Evolutionary conservation across 2,113 vertebrate genomes (phyloP).

Genomic region (Todiramphus chloris): DNA sequence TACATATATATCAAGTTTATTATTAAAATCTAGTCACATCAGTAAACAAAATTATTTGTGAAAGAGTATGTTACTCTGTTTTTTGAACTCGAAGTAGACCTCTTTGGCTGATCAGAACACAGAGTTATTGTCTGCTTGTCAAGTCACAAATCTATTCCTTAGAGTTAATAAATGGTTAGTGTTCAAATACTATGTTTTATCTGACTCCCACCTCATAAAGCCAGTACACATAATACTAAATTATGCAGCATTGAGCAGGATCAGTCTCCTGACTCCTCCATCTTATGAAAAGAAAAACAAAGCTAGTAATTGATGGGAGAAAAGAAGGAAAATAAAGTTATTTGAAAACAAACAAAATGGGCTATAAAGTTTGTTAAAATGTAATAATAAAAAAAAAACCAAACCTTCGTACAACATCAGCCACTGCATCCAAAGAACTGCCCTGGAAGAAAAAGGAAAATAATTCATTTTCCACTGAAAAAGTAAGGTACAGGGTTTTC

Average conservation of each 20-base stretch:
- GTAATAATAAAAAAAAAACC: constrained; percentile 60
- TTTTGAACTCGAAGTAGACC: constrained; percentile 64
- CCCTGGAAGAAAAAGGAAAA: constrained; percentile 35
- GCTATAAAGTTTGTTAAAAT: constrained; percentile 82
- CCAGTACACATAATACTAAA: constrained; percentile 68
- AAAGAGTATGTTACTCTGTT: constrained; percentile 53
- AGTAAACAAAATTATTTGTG: constrained; percentile 76
- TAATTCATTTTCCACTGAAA: constrained; percentile 52
- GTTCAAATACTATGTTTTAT: constrained; percentile 73
- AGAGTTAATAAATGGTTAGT: constrained; percentile 74
- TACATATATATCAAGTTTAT: constrained; percentile 84
- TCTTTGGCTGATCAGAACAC: constrained; percentile 72
- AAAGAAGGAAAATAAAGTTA: constrained; percentile 76
- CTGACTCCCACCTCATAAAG: constrained; percentile 72
- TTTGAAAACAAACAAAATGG: constrained; percentile 79
- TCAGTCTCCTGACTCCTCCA: constrained; percentile 68
- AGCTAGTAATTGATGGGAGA: constrained; percentile 69
- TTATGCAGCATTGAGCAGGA: constrained; percentile 63
- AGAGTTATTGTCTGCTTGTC: constrained; percentile 77
- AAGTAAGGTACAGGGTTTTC: not conserved
- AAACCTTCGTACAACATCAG: not conserved
- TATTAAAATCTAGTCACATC: constrained; percentile 77
- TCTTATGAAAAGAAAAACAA: constrained; percentile 47
- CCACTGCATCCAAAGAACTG: not conserved
- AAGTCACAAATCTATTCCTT: constrained; percentile 73